Percentiles rank a stretch among this genome's conserved stretches.
Conservation (phyloP, 2,888 invertebrate species). For the Apamea epomidion region DNA sequence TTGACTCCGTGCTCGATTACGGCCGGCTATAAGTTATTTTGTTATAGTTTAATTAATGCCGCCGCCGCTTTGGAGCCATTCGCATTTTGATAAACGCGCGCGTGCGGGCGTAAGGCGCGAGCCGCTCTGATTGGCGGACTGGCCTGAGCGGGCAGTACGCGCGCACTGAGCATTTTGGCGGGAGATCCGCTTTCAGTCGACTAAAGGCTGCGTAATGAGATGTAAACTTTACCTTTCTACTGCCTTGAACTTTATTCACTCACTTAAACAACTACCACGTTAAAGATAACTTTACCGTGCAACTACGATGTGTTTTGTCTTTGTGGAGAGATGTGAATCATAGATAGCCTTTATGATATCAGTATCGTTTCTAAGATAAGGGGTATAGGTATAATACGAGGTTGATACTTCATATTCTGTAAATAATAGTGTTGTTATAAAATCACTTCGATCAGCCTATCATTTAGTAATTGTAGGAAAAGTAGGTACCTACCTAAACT, state of each 20-base stretch:
- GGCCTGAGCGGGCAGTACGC: constrained; percentile 66
- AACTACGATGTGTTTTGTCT: neutral
- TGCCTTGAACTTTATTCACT: constrained; percentile 52
- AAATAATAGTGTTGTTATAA: neutral
- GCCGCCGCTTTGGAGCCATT: constrained; percentile 74
- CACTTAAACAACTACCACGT: neutral
- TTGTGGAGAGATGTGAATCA: constrained; percentile 3
- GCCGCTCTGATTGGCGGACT: constrained; percentile 85
- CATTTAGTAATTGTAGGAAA: neutral
- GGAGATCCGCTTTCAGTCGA: constrained; percentile 79
- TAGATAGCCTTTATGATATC: constrained; percentile 13
- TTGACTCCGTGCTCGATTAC: constrained; percentile 73
- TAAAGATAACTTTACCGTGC: too few species aligned
- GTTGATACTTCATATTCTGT: neutral
- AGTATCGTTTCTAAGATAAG: constrained; percentile 6
- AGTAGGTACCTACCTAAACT: too few species aligned
- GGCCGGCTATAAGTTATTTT: constrained; percentile 81
- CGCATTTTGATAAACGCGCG: constrained; percentile 85
- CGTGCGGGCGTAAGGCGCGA: constrained; percentile 83
- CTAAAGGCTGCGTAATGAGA: constrained; percentile 64
- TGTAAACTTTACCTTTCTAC: constrained; percentile 71
- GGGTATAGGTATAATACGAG: neutral
- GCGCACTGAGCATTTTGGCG: constrained; percentile 78
- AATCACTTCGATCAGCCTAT: neutral
- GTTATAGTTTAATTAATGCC: constrained; percentile 78